Evolutionary conservation across 37 sponge, comb jelly and placozoan genomes (phyloP), one percentile per base, ranked within the genome.

Genomic region (Cliona cf. orientalis): DNA sequence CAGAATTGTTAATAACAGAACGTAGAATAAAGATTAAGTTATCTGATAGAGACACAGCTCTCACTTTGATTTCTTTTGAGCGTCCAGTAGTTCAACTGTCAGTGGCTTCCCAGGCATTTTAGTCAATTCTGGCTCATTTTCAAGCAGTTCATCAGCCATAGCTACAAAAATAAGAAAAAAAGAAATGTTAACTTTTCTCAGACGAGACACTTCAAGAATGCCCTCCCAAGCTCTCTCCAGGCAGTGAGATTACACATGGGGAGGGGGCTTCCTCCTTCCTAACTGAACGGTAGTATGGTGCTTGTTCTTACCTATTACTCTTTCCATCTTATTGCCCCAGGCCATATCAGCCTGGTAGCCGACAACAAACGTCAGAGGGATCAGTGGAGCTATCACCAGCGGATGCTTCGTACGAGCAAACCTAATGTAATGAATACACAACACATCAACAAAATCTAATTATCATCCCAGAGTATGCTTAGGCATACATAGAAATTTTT

Each of bases 281-380:
- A n/a, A n/a, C n/a, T n/a, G n/a, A n/a, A n/a, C n/a, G n/a, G n/a
- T n/a, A n/a, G n/a, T n/a, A n/a, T n/a, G n/a, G n/a, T n/a, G n/a
- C n/a, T n/a, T n/a, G n/a, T n/a, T n/a, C 86, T 80, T 34, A 91
- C 92, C 83, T 43, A 86, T 37, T 5, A 83, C 68, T 4, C 92
- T 61, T 38, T 91, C 84, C 84, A 91, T 86, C 79, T 86, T 86
- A 42, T 82, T 82, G 0, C 92, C 92, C 35, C 38, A 77, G 29
- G 88, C 84, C 79, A 91, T 66, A 70, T 91, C 92, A 4, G 69
- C 64, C 61, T 87, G 92, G 61, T 91, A 91, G 55, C 59, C 88
- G 28, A 91, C 69, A 1, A 91, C 53, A 42, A 91, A 91, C 36
- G 80, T 39, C 17, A 91, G 79, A 3, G 92, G 92, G 0, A 91